Evolutionary conservation across 2,888 invertebrate genomes (phyloP), one percentile per base, ranked within the genome.

Genomic region (Pinctada fucata): DNA sequence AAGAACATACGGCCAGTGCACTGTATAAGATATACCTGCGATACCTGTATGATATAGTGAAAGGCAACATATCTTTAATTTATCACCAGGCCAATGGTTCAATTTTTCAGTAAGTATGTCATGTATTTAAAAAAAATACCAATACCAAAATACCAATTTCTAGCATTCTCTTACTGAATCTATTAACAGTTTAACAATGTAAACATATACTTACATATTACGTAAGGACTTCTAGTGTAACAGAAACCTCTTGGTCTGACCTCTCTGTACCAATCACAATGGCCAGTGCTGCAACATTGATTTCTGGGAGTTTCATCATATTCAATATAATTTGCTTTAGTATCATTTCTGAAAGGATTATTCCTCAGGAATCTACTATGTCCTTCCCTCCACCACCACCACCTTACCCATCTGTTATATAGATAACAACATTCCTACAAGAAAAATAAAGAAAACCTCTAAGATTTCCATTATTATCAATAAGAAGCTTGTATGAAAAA

Each of bases 221-320:
- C 13, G 48, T 67, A 68, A 47, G 68, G 63, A 31, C 68, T 51
- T 8, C 48, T 49, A n/a, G 6, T 3, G 31, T 72, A 73, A 50
- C 77, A 78, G 2, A 58, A 45, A 45, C 68, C 72, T 16, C 48
- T 31, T 13, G 72, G 77, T 48, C 77, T 63, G 2, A 73, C 77
- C 68, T 52, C 47, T 13, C 72, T 71, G 45, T 72, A 78, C 49
- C 72, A 58, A 10, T 73, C 2, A 73, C 77, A 78, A 2, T 58
- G 52, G 6, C 58, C 47, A 6, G 72, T 52, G 1, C 13, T 63
- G 6, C 48, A 51, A 58, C 77, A 78, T 3, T 16, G 71, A 1
- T 71, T 1, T 31, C 13, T 50, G 2, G 71, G 58, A 13, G 47
- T 50, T 4, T 1, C 2, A 31, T 71, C 71, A 71, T 52, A 52